Base-by-base conservation (phyloP, 2,888 invertebrate species). In the Alentia gelatinosa region DNA sequence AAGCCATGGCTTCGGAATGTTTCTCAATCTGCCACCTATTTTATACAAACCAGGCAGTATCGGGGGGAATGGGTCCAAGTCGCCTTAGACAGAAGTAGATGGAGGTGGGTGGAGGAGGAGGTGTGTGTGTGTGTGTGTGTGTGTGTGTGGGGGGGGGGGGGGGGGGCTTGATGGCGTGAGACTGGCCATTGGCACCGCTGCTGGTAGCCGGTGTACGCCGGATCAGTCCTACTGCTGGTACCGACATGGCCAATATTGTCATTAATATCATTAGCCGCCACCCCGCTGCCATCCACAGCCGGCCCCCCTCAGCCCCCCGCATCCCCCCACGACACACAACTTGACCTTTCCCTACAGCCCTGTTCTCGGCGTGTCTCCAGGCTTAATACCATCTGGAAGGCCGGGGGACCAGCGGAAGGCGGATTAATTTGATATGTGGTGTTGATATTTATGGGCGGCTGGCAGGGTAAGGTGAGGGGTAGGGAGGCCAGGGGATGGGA, bases 231-330 rank as follows among this genome's bases (percentile, higher is more conserved):
- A 39, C 39, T 35, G 79, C 79, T 79, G 37, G 79, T 19, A 23
- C 79, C 79, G 39, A 39, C 79, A 79, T 79, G 79, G 79, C 86
- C 47, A 86, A 86, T 86, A 86, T 86, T 42, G 86, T 86, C 86
- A 86, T 86, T 86, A 86, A 86, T 86, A 86, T 86, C 86, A 86
- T 86, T 86, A 86, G 30, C 35, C 79, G 30, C 37, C 5, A 39
- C 12, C 63, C 39, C 79, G 26, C 23, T 79, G 15, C 79, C 79
- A 4, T 23, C 79, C n/a, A 5, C 79, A 4, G 9, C 79, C 23
- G 7, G 12, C 63, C 26, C 12, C 12, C 26, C 79, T 4, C 37
- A 7, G 37, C 79, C 79, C 4, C 30, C 30, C 47, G 26, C 42
- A 42, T n/a, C 86, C 26, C 47, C 19, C 33, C 47, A 86, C 74